Evolutionary conservation across 2,797 vertebrate species (phyloP).

Genomic region (Microctenopoma lineatum): DNA sequence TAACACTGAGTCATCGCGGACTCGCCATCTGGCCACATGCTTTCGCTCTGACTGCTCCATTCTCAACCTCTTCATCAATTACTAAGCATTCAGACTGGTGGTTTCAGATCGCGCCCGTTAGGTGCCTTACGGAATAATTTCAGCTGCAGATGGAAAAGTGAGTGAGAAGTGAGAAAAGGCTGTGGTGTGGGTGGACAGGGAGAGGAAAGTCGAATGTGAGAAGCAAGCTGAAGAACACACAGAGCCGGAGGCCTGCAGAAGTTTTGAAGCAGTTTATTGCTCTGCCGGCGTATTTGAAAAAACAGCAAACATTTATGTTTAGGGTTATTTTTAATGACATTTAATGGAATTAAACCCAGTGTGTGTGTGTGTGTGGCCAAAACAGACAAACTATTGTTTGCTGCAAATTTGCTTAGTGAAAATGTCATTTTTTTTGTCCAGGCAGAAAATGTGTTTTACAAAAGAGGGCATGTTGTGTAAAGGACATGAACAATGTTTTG

Average conservation of each 20-base stretch:
- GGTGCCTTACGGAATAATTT: conserved; percentile 42
- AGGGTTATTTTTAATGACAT: not conserved
- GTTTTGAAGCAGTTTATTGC: not conserved
- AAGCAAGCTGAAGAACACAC: conserved; percentile 5
- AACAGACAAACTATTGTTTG: no score
- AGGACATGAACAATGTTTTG: no score
- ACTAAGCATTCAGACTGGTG: conserved; percentile 12
- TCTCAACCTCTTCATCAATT: conserved; percentile 43
- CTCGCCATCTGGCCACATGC: conserved; percentile 8
- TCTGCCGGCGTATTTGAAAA: not conserved
- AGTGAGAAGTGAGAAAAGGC: conserved; percentile 32
- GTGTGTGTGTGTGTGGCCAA: no score
- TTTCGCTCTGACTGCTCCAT: conserved; percentile 24
- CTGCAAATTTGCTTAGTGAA: no score
- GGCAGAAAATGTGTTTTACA: no score
- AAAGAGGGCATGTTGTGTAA: no score
- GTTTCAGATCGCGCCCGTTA: conserved; percentile 37
- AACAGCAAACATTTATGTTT: not conserved
- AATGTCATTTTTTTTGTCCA: no score
- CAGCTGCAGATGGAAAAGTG: conserved; percentile 14
- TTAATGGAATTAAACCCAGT: no score
- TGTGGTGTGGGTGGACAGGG: not conserved
- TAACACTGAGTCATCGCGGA: conserved; percentile 21
- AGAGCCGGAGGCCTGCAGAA: conserved; percentile 11
- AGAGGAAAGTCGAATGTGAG: conserved; percentile 1